Base-by-base conservation (phyloP, 2,888 invertebrate species). In the Nomada ferruginata region DNA sequence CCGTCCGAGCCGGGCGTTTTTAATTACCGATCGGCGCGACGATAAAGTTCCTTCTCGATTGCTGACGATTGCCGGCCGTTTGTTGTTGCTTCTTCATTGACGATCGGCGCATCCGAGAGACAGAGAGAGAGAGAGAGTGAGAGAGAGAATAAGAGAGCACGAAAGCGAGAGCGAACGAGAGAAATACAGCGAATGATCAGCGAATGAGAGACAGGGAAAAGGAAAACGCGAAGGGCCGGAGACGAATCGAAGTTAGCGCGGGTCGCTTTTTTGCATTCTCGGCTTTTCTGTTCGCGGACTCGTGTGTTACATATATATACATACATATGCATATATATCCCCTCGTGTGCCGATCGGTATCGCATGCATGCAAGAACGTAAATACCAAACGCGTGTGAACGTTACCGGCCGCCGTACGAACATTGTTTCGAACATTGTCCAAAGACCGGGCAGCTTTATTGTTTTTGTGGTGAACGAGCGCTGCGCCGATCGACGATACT, bases 371-470 rank as follows among this genome's bases (percentile, higher is more conserved):
- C 36, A 52, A 36, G 44, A 64, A 55, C 52, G 23, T 2, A n/a
- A 4, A 36, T 20, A 13, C 7, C 50, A 36, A 52, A 44, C 29
- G 23, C 20, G 55, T 63, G 64, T 52, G n/a, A 15, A 61, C 50
- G 60, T 47, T 57, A 77, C 71, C 61, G 57, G 55, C 64, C 9
- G 50, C 59, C 23, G 75, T 53, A 52, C 61, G 69, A 76, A 76
- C 76, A 75, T 65, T 55, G 81, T 68, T 75, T 68, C 63, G 70
- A 79, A 88, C 73, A 75, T 66, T 87, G 87, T 90, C 87, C 88
- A 87, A 88, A 87, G 87, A 88, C 83, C 86, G 87, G 87, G 83
- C 85, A 90, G 87, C 87, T 88, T 90, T 90, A 87, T 89, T 84
- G 85, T 82, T 87, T 85, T 82, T 74, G 77, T 77, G 84, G 65